These are phyloP conservation scores for Dryococelus australis DNA, from an alignment of 2,888 invertebrate species.

Conservation along the genomic window DNA sequence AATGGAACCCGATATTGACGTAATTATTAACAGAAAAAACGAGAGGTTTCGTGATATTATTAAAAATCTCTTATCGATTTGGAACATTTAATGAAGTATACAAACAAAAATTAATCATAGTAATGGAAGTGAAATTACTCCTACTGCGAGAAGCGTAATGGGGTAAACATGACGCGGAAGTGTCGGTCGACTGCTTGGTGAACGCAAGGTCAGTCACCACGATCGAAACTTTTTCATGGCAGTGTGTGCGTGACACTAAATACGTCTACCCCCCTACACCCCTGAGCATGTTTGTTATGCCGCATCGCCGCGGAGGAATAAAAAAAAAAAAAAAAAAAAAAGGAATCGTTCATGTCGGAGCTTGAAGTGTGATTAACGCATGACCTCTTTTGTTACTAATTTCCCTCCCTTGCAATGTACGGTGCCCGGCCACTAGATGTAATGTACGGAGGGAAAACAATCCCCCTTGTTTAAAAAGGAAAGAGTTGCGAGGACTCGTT, in stretches of 20 bases:
- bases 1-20: too few species aligned
- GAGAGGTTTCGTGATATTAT: too few species aligned
- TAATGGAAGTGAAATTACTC: too few species aligned
- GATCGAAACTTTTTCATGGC: not conserved
- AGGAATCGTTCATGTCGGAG: not conserved
- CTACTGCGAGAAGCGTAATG: too few species aligned
- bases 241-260: not conserved
- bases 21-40: too few species aligned
- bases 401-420: not conserved
- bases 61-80: too few species aligned
- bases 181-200: not conserved
- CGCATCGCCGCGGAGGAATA: not conserved
- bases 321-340: slow-evolving; percentile 16
- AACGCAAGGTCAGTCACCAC: not conserved
- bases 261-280: not conserved
- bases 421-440: not conserved
- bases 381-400: slow-evolving; percentile 10
- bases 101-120: too few species aligned
- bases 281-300: not conserved
- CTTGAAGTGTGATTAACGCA: not conserved
- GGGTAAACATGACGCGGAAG: too few species aligned
- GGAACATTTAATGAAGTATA: too few species aligned
- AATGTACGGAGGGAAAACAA: not conserved
- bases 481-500: not conserved
- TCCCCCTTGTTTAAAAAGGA: not conserved